Conservation (phyloP, 2,888 invertebrate species). For the Tinea semifulvella region DNA sequence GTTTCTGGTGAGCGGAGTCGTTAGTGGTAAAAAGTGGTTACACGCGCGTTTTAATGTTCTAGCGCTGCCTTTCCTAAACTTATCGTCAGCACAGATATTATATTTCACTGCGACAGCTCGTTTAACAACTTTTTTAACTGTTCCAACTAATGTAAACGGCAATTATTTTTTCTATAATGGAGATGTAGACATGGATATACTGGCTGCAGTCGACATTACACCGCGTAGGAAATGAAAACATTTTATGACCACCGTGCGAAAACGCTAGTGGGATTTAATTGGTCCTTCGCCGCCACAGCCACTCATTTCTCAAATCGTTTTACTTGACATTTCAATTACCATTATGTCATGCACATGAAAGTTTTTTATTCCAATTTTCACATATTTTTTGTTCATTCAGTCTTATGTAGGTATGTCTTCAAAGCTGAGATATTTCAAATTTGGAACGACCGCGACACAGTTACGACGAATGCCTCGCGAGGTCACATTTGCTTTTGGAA, state of each 20-base stretch:
- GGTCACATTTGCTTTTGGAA: constrained; percentile 11
- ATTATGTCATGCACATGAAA: no score
- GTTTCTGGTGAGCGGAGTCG: constrained; percentile 31
- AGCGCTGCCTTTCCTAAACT: constrained; percentile 38
- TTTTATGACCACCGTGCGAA: constrained; percentile 53
- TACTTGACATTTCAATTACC: no score
- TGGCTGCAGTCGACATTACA: constrained; percentile 17
- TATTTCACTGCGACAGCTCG: constrained; percentile 36
- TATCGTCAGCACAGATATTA: constrained; percentile 36
- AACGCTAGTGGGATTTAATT: constrained; percentile 15
- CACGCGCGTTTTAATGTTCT: constrained; percentile 39
- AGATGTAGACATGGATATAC: constrained; percentile 16
- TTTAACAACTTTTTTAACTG: constrained; percentile 43
- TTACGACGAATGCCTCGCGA: constrained; percentile 3
- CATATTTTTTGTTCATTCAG: neutral
- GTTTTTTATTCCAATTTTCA: no score
- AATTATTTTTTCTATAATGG: constrained; percentile 51
- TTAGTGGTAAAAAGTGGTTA: constrained; percentile 41
- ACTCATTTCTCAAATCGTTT: neutral
- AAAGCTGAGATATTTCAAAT: neutral
- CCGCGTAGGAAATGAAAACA: constrained; percentile 42
- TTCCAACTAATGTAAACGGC: constrained; percentile 38
- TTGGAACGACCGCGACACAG: neutral
- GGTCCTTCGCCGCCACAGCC: no score
- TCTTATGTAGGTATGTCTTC: neutral